These are phyloP conservation scores for Crypturellus tataupa DNA, from an alignment of 2,797 vertebrate genomes.

Conservation along the genomic window DNA sequence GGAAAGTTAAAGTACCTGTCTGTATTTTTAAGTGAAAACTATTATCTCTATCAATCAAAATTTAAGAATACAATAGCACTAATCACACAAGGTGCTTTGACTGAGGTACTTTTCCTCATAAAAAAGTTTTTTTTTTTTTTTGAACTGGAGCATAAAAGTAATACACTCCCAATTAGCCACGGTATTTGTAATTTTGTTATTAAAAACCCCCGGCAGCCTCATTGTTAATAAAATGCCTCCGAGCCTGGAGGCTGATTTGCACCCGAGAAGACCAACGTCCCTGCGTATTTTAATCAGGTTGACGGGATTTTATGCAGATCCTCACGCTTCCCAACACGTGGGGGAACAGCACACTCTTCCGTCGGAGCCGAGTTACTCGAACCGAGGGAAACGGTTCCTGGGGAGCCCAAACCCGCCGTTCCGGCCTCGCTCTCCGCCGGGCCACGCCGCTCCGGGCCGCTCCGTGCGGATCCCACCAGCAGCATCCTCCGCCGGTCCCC, in stretches of 20 bases:
- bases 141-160: conserved; percentile 81
- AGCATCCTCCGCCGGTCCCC: too few species aligned
- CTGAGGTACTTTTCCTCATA: conserved; percentile 83
- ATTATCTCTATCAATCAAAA: conserved; percentile 92
- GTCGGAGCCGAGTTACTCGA: conserved; percentile 85
- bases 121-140: conserved; percentile 78
- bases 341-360: conserved; percentile 88
- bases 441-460: too few species aligned
- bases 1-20: conserved; percentile 90
- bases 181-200: conserved; percentile 86
- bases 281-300: conserved; percentile 82
- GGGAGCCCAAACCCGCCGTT: conserved; percentile 73
- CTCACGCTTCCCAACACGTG: conserved; percentile 82
- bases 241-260: conserved; percentile 80
- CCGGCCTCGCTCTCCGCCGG: conserved; percentile 5
- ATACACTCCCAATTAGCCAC: conserved; percentile 82
- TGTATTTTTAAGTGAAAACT: conserved; percentile 90
- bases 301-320: conserved; percentile 82
- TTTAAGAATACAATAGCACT: conserved; percentile 89
- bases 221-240: conserved; percentile 83
- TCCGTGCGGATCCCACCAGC: too few species aligned
- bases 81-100: conserved; percentile 88
- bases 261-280: conserved; percentile 81
- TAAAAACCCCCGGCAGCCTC: conserved; percentile 82
- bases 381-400: conserved; percentile 79